Percentiles rank a stretch among this genome's conserved stretches.
Conservation (phyloP, 2,888 invertebrate genomes). For the Enchytraeus crypticus region DNA sequence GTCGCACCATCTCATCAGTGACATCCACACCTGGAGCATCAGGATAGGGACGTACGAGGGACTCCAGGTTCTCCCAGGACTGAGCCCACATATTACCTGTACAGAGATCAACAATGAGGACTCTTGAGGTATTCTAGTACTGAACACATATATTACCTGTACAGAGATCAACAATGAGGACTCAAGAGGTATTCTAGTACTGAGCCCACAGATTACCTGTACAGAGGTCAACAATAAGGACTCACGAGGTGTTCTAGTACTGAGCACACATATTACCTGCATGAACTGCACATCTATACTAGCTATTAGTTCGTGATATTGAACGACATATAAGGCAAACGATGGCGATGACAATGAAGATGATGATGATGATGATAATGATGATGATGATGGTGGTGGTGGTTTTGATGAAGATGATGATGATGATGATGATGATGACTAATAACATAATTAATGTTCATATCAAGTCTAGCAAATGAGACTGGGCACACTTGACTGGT, state of each 20-base stretch:
- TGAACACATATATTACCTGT: conserved; percentile 43
- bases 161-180: conserved; percentile 29
- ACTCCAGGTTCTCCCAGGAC: conserved; percentile 41
- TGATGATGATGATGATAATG: no score
- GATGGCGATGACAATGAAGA: no score
- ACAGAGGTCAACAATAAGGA: conserved; percentile 29
- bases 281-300: no score
- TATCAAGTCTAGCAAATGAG: no score
- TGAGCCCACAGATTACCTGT: conserved; percentile 43
- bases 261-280: conserved; percentile 43
- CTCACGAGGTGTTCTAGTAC: conserved; percentile 41
- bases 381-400: no score
- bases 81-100: conserved; percentile 43
- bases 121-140: conserved; percentile 41
- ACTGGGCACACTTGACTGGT: no score
- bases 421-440: no score
- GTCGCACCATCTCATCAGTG: conserved; percentile 61
- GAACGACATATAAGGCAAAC: no score
- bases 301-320: no score
- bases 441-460: no score
- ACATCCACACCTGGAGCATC: conserved; percentile 64
- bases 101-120: conserved; percentile 29
- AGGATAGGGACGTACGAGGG: conserved; percentile 56
- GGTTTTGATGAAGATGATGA: no score
- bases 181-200: conserved; percentile 41